Conservation (phyloP, 1,140 invertebrate genomes). For the Hycleus cichorii region DNA sequence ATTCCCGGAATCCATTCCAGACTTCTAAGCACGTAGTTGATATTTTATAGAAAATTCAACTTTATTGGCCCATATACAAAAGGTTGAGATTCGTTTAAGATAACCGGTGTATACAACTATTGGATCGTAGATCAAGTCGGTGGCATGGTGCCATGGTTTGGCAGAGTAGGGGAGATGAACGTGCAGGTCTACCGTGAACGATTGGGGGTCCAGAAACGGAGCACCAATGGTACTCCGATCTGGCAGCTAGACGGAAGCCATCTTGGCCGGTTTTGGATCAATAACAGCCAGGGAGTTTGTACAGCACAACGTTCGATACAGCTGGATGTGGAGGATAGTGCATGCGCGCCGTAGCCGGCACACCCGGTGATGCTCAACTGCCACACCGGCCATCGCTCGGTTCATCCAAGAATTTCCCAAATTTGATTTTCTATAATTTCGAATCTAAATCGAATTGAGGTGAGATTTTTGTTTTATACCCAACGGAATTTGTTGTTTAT, state of each 20-base stretch:
- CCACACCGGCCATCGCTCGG: too few relatives aligned
- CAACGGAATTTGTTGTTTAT: too few relatives aligned
- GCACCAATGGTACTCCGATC: conserved; percentile 18
- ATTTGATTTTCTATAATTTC: too few relatives aligned
- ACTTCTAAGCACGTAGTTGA: conserved; percentile 33
- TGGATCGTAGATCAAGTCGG: conserved; percentile 31
- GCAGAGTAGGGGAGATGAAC: conserved; percentile 8
- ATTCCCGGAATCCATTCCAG: conserved; percentile 38
- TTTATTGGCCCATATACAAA: conserved; percentile 9
- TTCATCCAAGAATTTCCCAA: too few relatives aligned
- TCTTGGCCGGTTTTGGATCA: conserved; percentile 33
- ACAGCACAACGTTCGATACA: conserved; percentile 27
- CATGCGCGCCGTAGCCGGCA: conserved; percentile 14
- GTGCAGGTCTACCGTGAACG: conserved; percentile 27
- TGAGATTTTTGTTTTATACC: too few relatives aligned
- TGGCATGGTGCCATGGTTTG: conserved; percentile 6
- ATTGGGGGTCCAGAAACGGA: conserved; percentile 10
- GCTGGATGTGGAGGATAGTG: conserved; percentile 12
- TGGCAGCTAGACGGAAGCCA: conserved; percentile 33
- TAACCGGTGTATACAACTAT: conserved; percentile 15
- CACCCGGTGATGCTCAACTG: background rate
- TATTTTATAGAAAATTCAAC: conserved; percentile 13
- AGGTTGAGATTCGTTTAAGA: conserved; percentile 16
- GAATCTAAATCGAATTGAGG: too few relatives aligned
- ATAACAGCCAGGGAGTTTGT: conserved; percentile 26